Conservation (phyloP, 2,113 vertebrate species). For the Rhabdornis inornatus region DNA sequence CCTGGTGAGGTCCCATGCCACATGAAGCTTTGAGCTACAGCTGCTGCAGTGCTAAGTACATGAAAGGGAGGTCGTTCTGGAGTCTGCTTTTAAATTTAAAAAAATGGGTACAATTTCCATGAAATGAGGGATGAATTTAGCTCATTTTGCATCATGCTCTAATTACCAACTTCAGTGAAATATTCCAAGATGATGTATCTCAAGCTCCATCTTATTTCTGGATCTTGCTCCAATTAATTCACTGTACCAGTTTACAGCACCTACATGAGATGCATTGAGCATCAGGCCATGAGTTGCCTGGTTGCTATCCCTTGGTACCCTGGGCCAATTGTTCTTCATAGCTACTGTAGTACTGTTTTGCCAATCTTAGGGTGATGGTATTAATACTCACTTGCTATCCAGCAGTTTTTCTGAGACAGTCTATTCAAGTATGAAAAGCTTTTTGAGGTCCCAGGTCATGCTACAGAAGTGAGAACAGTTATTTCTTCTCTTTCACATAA, state of each 20-base stretch:
- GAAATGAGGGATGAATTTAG: neutral
- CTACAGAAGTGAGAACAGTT: conserved; percentile 1
- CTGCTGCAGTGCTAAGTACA: neutral
- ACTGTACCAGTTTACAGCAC: neutral
- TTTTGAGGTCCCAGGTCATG: conserved; percentile 14
- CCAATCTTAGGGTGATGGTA: neutral
- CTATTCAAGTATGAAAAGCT: neutral
- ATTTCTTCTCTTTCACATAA: neutral
- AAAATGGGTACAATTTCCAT: neutral
- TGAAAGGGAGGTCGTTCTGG: neutral
- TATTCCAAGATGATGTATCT: neutral
- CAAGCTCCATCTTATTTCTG: neutral
- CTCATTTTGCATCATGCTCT: neutral
- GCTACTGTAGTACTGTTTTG: neutral
- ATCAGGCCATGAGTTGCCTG: neutral
- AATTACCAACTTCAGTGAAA: conserved; percentile 1
- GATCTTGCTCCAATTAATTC: conserved; percentile 4
- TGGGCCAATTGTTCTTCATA: neutral
- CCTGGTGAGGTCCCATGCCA: neutral
- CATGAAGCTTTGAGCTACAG: neutral
- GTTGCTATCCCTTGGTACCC: neutral
- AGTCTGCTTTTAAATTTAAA: conserved; percentile 8
- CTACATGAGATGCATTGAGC: neutral
- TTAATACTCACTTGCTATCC: neutral
- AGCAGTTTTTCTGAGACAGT: neutral